Base-by-base conservation (phyloP, 1,140 invertebrate species). In the Neotoxoptera formosana region DNA sequence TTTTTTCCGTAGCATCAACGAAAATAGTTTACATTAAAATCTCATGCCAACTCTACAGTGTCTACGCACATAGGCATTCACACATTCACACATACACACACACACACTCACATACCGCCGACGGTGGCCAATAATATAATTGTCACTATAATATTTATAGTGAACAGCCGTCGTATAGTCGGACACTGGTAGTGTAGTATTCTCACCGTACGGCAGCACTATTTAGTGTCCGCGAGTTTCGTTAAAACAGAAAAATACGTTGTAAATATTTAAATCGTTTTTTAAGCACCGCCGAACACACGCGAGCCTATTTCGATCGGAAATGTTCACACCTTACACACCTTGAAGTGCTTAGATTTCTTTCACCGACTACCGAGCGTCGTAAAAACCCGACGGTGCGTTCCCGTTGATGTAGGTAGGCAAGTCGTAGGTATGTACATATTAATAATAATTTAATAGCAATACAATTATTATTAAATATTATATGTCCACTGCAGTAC, bases 1-100 rank as follows among this genome's bases (percentile, higher is more conserved):
- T 53, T 41, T 88, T 89, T 53, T 53, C 23, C 36, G 23, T 56
- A 89, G 51, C 34, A 56, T 56, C 34, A 56, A 89, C 88, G 48
- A 89, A 89, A 89, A 89, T 89, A 89, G 88, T 89, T 56, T 89
- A 56, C 23, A 89, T 56, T 53, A 56, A 89, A 56, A 89, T 56
- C 34, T 89, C 88, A 36, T 89, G 88, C 88, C 88, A 89, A 89
- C 88, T 56, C 34, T 48, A 51, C 87, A 89, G 86, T 36, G 34
- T 11, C 20, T 53, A 47, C 34, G 45, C 25, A 67, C 60, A 14
- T n/a, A n/a, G 60, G 21, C 83, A 36, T 25, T 45, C 41, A 41
- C n/a, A 84, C 34, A 3, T 23, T 84, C 34, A 41, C 23, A 21
- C 56, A 60, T 60, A 30, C 56, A 56, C 23, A 67, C 56, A 56